Conservation (phyloP, 2,797 vertebrate species). For the Sebastes minor region DNA sequence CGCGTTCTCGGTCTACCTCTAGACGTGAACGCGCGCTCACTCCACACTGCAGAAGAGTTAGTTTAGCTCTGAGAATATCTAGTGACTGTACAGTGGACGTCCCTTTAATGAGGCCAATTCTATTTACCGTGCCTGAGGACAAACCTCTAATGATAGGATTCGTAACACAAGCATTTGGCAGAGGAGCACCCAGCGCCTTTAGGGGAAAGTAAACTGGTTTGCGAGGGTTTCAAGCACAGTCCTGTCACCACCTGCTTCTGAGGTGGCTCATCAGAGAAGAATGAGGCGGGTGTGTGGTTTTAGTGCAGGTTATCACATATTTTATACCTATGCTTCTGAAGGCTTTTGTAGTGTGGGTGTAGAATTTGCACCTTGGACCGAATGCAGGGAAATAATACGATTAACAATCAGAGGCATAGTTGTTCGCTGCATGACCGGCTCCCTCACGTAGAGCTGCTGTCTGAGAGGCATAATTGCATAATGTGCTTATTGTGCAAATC, state of each 20-base stretch:
- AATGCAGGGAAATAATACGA: slow-evolving; percentile 28
- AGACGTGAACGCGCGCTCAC: too few relatives aligned
- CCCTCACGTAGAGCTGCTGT: background rate
- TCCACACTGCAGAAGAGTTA: too few relatives aligned
- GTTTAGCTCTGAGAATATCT: too few relatives aligned
- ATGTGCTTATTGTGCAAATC: slow-evolving; percentile 47
- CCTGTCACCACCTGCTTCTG: slow-evolving; percentile 4
- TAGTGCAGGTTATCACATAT: background rate
- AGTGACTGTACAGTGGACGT: too few relatives aligned
- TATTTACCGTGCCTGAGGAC: background rate
- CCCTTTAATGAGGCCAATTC: background rate
- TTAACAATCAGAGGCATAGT: slow-evolving; percentile 15
- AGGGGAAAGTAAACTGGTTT: slow-evolving; percentile 6
- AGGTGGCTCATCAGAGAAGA: background rate
- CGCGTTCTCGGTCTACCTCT: too few relatives aligned
- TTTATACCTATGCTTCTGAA: background rate
- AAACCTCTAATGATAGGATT: background rate
- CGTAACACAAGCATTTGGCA: background rate
- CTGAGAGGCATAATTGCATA: slow-evolving; percentile 39
- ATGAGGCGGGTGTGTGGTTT: background rate
- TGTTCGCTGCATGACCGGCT: slow-evolving; percentile 14
- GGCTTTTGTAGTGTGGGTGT: background rate
- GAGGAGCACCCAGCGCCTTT: background rate
- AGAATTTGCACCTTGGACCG: slow-evolving; percentile 1
- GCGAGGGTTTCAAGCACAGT: background rate